These are phyloP conservation scores for Perdita meconis DNA, from an alignment of 2,888 invertebrate genomes.

Conservation along the genomic window DNA sequence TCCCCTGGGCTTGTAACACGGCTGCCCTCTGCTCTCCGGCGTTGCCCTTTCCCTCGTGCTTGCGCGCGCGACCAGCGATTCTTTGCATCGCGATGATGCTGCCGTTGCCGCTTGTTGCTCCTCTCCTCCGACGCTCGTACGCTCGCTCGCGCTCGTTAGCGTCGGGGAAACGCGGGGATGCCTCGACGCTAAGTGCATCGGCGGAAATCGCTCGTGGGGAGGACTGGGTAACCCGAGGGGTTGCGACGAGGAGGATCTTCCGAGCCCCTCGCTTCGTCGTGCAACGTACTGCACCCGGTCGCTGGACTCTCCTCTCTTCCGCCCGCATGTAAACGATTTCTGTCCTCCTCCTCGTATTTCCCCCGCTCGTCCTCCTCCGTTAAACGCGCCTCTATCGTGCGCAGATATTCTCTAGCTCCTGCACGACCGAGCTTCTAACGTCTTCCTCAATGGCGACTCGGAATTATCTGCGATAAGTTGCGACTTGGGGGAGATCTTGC, in stretches of 20 bases:
- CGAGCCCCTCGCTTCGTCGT: conserved; percentile 2
- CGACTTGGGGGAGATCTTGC: background rate
- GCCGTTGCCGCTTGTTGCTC: conserved; percentile 51
- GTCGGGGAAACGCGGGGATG: conserved; percentile 51
- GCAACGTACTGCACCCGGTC: background rate
- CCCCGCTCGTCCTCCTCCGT: conserved; percentile 2
- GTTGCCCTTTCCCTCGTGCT: conserved; percentile 66
- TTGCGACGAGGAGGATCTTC: conserved; percentile 39
- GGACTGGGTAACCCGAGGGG: no score
- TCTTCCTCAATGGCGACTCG: conserved; percentile 13
- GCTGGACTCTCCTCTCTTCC: conserved; percentile 17
- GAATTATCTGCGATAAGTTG: conserved; percentile 1
- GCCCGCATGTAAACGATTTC: conserved; percentile 52
- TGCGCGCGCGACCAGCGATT: conserved; percentile 52
- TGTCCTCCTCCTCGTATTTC: conserved; percentile 6
- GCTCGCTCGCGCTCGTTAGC: conserved; percentile 62
- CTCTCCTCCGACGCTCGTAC: conserved; percentile 45
- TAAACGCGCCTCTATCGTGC: background rate
- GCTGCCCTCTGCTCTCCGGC: conserved; percentile 71
- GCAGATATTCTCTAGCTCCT: background rate
- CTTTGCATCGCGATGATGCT: conserved; percentile 71
- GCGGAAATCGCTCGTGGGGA: conserved; percentile 58
- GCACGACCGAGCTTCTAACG: conserved; percentile 14
- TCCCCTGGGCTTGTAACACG: conserved; percentile 64
- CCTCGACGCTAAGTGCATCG: conserved; percentile 53